A percentile compares a stretch with the other conserved stretches of the same genome.
Conservation (phyloP, 2,113 vertebrate genomes). For the Chrysemys picta region DNA sequence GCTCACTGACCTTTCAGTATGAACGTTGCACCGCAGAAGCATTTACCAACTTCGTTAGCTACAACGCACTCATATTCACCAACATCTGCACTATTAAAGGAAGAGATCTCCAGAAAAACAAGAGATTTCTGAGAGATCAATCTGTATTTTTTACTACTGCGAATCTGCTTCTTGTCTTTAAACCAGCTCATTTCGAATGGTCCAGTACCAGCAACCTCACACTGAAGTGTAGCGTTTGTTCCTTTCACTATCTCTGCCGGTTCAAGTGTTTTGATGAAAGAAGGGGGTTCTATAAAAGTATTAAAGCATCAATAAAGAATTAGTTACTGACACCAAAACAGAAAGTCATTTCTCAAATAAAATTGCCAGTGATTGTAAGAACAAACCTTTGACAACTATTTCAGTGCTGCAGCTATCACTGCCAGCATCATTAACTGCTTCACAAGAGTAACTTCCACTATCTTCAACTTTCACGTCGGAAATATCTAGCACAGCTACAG, state of each 20-base stretch:
- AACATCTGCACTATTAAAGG: constrained; percentile 93
- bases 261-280: constrained; percentile 91
- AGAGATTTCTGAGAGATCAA: constrained; percentile 86
- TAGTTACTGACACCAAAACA: not conserved
- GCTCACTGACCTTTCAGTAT: constrained; percentile 94
- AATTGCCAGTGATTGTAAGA: not conserved
- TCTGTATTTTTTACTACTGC: constrained; percentile 90
- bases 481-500: constrained; percentile 88
- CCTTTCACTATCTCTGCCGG: constrained; percentile 92
- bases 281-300: constrained; percentile 92
- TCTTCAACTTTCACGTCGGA: constrained; percentile 86
- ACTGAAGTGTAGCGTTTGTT: constrained; percentile 86
- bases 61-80: constrained; percentile 96
- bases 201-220: constrained; percentile 91
- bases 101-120: constrained; percentile 90
- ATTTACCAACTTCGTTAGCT: constrained; percentile 96
- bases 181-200: constrained; percentile 97
- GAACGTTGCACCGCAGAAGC: constrained; percentile 86
- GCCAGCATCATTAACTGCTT: constrained; percentile 94
- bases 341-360: constrained; percentile 3
- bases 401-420: constrained; percentile 90
- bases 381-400: constrained; percentile 97
- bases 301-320: constrained; percentile 54
- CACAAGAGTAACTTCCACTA: constrained; percentile 93
- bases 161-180: constrained; percentile 93